phyloP scores from a whole-genome alignment of 2,888 invertebrate species.

The Diaprepes abbreviatus region DNA sequence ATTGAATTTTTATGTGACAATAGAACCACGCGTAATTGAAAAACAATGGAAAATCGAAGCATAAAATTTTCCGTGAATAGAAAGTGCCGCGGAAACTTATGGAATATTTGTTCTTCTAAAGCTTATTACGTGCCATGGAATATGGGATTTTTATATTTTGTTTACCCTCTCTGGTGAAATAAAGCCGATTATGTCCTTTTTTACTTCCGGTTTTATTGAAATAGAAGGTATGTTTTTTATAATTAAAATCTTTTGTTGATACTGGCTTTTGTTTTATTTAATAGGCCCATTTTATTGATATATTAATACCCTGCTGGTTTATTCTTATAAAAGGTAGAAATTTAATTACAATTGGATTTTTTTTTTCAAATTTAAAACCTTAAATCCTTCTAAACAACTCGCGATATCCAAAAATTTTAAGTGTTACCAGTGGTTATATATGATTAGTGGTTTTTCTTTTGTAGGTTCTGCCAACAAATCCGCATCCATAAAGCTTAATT shows the following conservation, averaged over 20 bases:
- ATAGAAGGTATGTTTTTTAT: not conserved
- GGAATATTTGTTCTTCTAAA: conserved; percentile 35
- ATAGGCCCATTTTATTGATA: not conserved
- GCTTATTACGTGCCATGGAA: conserved; percentile 31
- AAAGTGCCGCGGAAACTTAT: conserved; percentile 36
- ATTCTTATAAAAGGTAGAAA: no score
- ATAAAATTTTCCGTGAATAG: conserved; percentile 32
- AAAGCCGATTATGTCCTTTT: conserved; percentile 17
- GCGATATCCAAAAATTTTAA: no score
- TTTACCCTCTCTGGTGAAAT: conserved; percentile 7
- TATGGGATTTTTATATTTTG: conserved; percentile 37
- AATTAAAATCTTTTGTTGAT: conserved; percentile 8
- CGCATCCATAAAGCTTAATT: no score
- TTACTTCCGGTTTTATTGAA: conserved; percentile 24
- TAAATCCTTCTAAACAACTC: no score
- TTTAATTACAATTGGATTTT: no score
- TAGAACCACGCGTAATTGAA: conserved; percentile 21
- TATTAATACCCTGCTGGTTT: no score
- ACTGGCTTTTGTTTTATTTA: not conserved
- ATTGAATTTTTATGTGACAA: conserved; percentile 31
- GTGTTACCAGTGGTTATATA: no score
- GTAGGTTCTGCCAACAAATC: no score
- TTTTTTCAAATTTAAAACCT: no score
- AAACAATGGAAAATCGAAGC: conserved; percentile 33
- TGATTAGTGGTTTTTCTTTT: no score